Evolutionary conservation across 2,797 vertebrate species (phyloP), one percentile per base, ranked within the genome.

Genomic region (Enteromius trimaculatus): DNA sequence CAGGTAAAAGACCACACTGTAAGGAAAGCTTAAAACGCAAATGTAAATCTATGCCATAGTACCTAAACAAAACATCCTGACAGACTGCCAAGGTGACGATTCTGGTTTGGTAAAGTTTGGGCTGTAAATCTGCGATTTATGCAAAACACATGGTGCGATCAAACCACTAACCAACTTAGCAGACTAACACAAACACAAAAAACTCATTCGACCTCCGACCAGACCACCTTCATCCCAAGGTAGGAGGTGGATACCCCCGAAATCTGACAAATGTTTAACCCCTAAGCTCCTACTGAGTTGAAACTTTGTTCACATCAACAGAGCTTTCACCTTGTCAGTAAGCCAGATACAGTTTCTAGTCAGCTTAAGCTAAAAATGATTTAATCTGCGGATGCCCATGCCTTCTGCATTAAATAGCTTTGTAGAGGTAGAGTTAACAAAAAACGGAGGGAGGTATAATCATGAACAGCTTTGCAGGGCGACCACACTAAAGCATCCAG

Each of bases 401-500:
- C 66, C 79, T 69, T 79, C 75, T 37, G 85, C 23, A 69, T 88
- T 86, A 79, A 58, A 77, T 19, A 55, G 42, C 81, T 64, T 69
- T 31, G 79, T 84, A 87, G 80, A 86, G 85, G 65, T 88, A 85
- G 39, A 79, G 76, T 84, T 87, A 85, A 89, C 87, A 85, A 72
- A 86, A 89, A 90, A 80, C 77, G 74, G 74, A 87, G 76, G 70
- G 81, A 88, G 84, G 84, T 82, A 87, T 90, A 90, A 87, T 91
- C 83, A 86, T 89, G 89, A 88, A 88, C 85, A 77, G 58, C 39
- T 77, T 44, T 9, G 84, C 78, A 83, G 82, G 85, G 84, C 86
- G 89, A 87, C 87, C 91, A 89, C 91, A 93, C 81, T 80, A 91
- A 91, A 90, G 80, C 34, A 29, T 71, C 77, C 42, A 69, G 53